These are phyloP conservation scores for Eustalomyia histrio DNA, from an alignment of 2,888 invertebrate genomes.

Conservation along the genomic window DNA sequence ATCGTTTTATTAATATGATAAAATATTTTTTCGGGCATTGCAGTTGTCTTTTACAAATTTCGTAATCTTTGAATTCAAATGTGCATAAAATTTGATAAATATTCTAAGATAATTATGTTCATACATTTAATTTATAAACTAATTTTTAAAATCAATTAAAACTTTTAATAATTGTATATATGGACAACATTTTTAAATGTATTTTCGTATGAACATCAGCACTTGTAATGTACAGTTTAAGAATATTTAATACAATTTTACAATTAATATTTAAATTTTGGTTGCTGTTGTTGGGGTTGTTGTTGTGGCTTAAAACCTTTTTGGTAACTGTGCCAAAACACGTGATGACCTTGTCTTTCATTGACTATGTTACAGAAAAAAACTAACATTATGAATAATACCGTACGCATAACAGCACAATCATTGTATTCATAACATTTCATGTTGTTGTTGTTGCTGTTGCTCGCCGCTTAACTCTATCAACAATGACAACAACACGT, in stretches of 20 bases:
- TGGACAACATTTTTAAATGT: neutral
- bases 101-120: neutral
- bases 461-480: neutral
- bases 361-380: constrained; percentile 54
- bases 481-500: constrained; percentile 27
- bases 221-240: neutral
- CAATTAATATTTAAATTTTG: constrained; percentile 11
- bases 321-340: constrained; percentile 62
- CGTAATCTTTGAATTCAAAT: too few relatives aligned
- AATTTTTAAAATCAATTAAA: too few relatives aligned
- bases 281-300: neutral
- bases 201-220: neutral
- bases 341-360: constrained; percentile 63
- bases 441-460: neutral
- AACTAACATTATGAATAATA: constrained; percentile 6
- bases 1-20: too few relatives aligned
- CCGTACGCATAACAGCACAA: constrained; percentile 3
- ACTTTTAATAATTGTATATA: too few relatives aligned
- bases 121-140: too few relatives aligned
- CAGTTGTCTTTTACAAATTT: too few relatives aligned
- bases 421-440: neutral
- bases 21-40: too few relatives aligned
- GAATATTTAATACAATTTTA: neutral
- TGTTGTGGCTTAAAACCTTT: neutral
- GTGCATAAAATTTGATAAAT: too few relatives aligned